Evolutionary conservation across 2,797 vertebrate species (phyloP).

Genomic region (Tachyglossus aculeatus): DNA sequence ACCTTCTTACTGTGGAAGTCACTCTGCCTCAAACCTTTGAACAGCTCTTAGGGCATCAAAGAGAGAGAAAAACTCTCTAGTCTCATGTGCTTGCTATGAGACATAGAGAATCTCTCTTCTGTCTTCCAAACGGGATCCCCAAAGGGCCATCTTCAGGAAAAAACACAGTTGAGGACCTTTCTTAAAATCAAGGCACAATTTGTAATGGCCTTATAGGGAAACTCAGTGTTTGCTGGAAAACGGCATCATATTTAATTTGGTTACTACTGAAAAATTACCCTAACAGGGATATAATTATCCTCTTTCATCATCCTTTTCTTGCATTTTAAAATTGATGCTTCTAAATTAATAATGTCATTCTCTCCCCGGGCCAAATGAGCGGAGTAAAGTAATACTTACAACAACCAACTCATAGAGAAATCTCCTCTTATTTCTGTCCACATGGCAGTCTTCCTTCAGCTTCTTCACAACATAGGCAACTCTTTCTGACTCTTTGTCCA

Average conservation of each 20-base stretch:
- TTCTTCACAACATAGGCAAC: constrained; percentile 89
- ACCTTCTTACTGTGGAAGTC: not conserved
- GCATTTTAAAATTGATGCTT: constrained; percentile 17
- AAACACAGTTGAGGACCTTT: not conserved
- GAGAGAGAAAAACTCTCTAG: constrained; percentile 11
- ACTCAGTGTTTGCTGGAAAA: not conserved
- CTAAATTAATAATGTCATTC: not conserved
- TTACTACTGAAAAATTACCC: constrained; percentile 1
- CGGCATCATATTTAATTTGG: not conserved
- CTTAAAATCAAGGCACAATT: constrained; percentile 8
- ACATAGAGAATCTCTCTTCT: constrained; percentile 1
- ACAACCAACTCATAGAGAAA: constrained; percentile 92
- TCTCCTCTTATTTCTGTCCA: constrained; percentile 81
- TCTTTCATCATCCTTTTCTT: no score
- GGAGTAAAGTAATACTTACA: constrained; percentile 78
- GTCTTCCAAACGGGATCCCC: constrained; percentile 2
- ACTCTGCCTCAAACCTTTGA: no score
- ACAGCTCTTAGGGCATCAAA: constrained; percentile 18
- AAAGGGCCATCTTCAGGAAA: not conserved
- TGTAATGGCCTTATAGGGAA: not conserved
- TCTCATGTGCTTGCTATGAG: not conserved
- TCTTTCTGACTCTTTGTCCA: constrained; percentile 86
- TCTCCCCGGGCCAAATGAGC: not conserved
- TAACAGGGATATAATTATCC: no score
- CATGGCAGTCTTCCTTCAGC: constrained; percentile 95